Conservation (phyloP, 2,113 vertebrate genomes). For the Tamias sibiricus region DNA sequence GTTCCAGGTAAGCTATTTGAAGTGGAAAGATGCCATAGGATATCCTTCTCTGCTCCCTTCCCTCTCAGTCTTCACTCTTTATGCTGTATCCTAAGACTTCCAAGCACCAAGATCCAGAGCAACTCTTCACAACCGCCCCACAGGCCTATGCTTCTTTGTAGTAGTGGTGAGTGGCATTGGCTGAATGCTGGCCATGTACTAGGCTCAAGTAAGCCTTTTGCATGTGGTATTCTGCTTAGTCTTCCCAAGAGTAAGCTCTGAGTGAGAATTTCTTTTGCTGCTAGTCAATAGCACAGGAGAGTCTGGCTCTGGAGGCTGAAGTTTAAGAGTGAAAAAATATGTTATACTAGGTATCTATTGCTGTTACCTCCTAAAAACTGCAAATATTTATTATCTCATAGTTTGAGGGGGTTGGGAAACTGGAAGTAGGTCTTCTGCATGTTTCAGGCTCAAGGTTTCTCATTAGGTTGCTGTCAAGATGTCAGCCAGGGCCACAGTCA, state of each 20-base stretch:
- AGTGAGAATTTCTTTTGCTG: not conserved
- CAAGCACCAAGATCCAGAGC: not conserved
- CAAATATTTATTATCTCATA: not conserved
- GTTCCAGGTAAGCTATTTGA: not conserved
- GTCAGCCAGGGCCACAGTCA: not conserved
- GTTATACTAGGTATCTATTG: not conserved
- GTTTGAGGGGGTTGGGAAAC: not conserved
- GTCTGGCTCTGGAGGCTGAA: not conserved
- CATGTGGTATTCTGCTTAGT: not conserved
- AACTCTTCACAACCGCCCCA: not conserved
- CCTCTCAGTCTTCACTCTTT: not conserved
- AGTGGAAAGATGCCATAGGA: not conserved
- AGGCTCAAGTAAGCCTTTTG: not conserved
- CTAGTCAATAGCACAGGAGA: not conserved
- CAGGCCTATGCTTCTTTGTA: not conserved
- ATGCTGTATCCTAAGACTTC: not conserved
- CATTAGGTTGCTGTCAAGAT: not conserved
- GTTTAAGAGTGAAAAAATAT: not conserved
- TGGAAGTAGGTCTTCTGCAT: not conserved
- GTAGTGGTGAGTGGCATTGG: not conserved
- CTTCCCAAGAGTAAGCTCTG: not conserved
- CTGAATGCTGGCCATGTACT: not conserved
- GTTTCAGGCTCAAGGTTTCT: not conserved
- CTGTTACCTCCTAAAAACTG: not conserved
- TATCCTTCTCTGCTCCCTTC: not conserved